Evolutionary conservation across 2,113 vertebrate species (phyloP).

Genomic region (Scartelaos histophorus): DNA sequence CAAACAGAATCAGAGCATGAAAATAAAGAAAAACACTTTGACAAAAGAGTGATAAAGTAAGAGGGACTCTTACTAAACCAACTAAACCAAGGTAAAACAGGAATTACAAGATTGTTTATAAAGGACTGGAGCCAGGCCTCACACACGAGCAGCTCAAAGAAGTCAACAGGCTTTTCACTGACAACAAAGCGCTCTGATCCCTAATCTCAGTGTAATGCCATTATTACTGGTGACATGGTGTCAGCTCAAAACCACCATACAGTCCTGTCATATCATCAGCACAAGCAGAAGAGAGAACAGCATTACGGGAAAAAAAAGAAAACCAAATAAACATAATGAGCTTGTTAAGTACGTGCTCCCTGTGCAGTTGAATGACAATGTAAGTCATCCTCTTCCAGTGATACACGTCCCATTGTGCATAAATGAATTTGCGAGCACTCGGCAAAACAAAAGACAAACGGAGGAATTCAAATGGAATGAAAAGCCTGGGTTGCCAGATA

Average conservation of each 20-base stretch:
- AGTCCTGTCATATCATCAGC: conserved; percentile 60
- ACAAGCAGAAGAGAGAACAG: conserved; percentile 55
- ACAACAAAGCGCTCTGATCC: conserved; percentile 40
- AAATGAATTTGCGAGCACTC: conserved; percentile 65
- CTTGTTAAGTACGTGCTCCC: conserved; percentile 66
- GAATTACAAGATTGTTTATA: conserved; percentile 3
- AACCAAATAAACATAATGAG: conserved; percentile 77
- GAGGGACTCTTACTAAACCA: not conserved
- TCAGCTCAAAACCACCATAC: conserved; percentile 67
- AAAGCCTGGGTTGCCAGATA: conserved; percentile 65
- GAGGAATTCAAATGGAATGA: conserved; percentile 62
- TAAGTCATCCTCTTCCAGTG: conserved; percentile 53
- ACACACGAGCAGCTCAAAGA: conserved; percentile 26
- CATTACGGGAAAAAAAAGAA: conserved; percentile 44
- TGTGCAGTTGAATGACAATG: conserved; percentile 72
- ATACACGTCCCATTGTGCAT: conserved; percentile 63
- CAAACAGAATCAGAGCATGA: not conserved
- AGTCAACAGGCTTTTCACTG: conserved; percentile 33
- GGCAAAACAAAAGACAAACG: conserved; percentile 68
- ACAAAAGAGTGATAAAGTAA: not conserved
- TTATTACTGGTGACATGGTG: conserved; percentile 62
- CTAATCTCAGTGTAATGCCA: conserved; percentile 63
- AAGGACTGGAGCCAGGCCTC: not conserved
- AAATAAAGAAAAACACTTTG: not conserved
- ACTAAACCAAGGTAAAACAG: not conserved